A percentile compares a stretch with the other conserved stretches of the same genome.
Evolutionary conservation across 2,888 invertebrate genomes (phyloP).

Genomic region (Spicauda simplicius): DNA sequence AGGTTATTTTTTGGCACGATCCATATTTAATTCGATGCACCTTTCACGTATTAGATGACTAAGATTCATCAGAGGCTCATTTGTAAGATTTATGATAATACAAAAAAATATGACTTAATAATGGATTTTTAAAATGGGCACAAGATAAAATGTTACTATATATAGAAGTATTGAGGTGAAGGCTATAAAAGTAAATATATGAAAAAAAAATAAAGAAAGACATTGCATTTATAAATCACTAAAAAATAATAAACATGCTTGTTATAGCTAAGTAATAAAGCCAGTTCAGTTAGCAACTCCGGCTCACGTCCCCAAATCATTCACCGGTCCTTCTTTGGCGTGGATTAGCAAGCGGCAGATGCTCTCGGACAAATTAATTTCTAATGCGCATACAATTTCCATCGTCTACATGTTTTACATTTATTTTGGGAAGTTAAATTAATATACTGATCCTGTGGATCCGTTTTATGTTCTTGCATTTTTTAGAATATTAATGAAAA

Average conservation of each 20-base stretch:
- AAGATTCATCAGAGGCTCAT: background rate
- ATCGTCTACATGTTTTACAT: slow-evolving; percentile 30
- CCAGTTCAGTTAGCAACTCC: background rate
- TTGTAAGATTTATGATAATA: background rate
- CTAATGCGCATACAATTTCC: slow-evolving; percentile 36
- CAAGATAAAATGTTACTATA: too few relatives aligned
- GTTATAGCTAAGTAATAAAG: background rate
- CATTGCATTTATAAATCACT: background rate
- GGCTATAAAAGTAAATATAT: too few relatives aligned
- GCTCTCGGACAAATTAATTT: slow-evolving; percentile 26
- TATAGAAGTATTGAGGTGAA: too few relatives aligned
- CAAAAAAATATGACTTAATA: background rate
- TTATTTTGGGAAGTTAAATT: slow-evolving; percentile 25
- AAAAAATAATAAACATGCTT: background rate
- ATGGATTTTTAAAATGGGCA: too few relatives aligned
- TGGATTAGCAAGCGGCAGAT: slow-evolving; percentile 34
- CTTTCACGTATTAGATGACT: slow-evolving; percentile 4
- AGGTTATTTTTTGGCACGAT: slow-evolving; percentile 27
- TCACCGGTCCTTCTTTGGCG: slow-evolving; percentile 10
- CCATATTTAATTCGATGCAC: slow-evolving; percentile 20
- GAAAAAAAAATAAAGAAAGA: too few relatives aligned
- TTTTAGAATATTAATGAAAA: too few relatives aligned
- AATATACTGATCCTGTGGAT: background rate
- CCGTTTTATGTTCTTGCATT: background rate
- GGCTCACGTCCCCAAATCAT: background rate